Conservation (phyloP, 2,888 invertebrate species). For the Caenorhabditis sp. region DNA sequence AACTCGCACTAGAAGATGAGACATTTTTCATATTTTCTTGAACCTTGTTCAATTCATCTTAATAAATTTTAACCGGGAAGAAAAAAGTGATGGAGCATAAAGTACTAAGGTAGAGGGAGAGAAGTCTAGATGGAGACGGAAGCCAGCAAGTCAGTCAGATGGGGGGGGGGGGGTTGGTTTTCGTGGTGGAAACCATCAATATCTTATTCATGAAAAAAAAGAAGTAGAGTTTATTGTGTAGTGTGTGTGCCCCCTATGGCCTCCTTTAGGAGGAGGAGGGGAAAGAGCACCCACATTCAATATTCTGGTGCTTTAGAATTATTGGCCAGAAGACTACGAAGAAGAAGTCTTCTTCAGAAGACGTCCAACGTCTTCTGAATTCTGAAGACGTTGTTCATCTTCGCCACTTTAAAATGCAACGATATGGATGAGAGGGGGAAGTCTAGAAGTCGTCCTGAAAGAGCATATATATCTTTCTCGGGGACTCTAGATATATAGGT, state of each 20-base stretch:
- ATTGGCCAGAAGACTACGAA: too few relatives aligned
- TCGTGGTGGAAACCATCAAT: slow-evolving; percentile 37
- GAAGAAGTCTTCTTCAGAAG: slow-evolving; percentile 22
- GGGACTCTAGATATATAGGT: too few relatives aligned
- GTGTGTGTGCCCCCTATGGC: too few relatives aligned
- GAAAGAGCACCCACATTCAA: slow-evolving; percentile 37
- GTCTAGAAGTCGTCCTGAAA: too few relatives aligned
- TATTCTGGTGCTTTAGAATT: slow-evolving; percentile 50
- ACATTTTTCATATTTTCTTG: too few relatives aligned
- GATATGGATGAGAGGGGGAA: background rate
- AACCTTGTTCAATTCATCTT: too few relatives aligned
- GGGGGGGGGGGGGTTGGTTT: background rate
- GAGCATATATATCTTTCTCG: background rate
- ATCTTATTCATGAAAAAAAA: slow-evolving; percentile 40
- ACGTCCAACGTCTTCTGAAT: slow-evolving; percentile 13
- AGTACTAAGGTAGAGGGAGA: too few relatives aligned
- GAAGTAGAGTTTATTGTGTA: slow-evolving; percentile 27
- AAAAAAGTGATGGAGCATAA: background rate
- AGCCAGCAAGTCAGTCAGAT: too few relatives aligned
- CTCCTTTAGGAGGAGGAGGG: background rate
- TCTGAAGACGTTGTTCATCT: slow-evolving; percentile 12
- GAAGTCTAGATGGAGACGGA: background rate
- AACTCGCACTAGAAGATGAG: too few relatives aligned
- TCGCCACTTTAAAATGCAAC: slow-evolving; percentile 21
- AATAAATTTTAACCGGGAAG: too few relatives aligned